Base-by-base conservation (phyloP, 1,140 invertebrate genomes). In the Tribolium madens region DNA sequence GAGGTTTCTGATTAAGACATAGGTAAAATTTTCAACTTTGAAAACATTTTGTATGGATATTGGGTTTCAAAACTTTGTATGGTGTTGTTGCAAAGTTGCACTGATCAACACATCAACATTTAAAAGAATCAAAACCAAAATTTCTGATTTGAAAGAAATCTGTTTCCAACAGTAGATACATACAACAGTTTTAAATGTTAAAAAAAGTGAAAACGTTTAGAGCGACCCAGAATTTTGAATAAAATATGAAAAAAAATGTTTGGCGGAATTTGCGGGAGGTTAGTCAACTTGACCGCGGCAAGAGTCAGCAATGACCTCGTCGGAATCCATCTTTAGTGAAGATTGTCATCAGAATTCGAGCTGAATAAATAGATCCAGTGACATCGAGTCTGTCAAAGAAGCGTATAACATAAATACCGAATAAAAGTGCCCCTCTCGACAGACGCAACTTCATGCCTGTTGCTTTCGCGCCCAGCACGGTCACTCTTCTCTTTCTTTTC, bases 381-480 rank as follows among this genome's bases (percentile, higher is more conserved):
- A 64, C 57, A 64, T 64, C 57, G 26, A 64, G 57, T 31, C 57
- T 64, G 57, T 64, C 26, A 64, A 64, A 64, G 57, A n/a, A 64
- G 57, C 57, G 57, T 64, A 26, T 26, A 64, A 64, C 57, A 33
- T 64, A 64, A 64, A 64, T 64, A 64, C 57, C 26, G 26, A 64
- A 64, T 64, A 64, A 64, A 64, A 64, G 57, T 64, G 57, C 57
- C 26, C 57, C 57, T 64, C 26, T 64, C 9, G 57, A 64, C 57
- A 64, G 57, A 64, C 52, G 18, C 15, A 57, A 57, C 57, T 64
- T 64, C 57, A 71, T 52, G 69, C 69, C 69, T 71, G 69, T 71
- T 71, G 69, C 69, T 71, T 70, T 71, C 69, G 69, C 69, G 48
- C 48, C 64, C 42, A 48, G 36, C 36, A 71, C 75, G 48, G 26